Base-by-base conservation (phyloP, 2,113 vertebrate species). In the Azemiops feae region DNA sequence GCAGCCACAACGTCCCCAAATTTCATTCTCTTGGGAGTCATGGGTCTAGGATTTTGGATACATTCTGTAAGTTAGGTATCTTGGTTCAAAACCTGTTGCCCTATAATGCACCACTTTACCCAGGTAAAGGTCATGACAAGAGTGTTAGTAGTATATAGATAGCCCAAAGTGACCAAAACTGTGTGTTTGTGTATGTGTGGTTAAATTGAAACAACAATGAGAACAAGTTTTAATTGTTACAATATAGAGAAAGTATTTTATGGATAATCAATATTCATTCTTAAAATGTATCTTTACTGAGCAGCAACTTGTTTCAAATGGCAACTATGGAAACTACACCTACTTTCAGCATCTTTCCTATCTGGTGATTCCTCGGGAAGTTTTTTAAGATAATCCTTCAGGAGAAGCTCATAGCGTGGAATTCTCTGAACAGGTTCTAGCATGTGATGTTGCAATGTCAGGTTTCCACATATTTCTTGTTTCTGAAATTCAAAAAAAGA, bases 381-480 rank as follows among this genome's bases (percentile, higher is more conserved):
- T 96, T 98, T 99, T 97, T 98, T 99, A 96, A 99, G 97, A 95
- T 99, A 99, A 97, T 99, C 99, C 95, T 98, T 99, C 92, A 99
- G 98, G 87, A 99, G 97, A 93, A 99, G 97, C 95, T 99, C 99
- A 0, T 99, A 99, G 90, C 99, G 99, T 69, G 99, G 99, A 96
- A 99, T 99, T 94, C 99, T 98, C 94, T 99, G 99, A 94, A 99
- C 99, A 0, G 99, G 99, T 95, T 99, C 99, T 93, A 99, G 97
- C 99, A 99, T 99, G 96, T 99, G 99, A 95, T 99, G 99, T 97
- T 99, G 99, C 95, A 99, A 94, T 0, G 99, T 99, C 97, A 99
- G 96, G 96, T 98, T 99, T 87, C 99, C 99, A 60, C 99, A 99
- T 81, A 99, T 98, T 6, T 99, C 99, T 94, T 99, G 98, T 96